Base-by-base conservation (phyloP, 2,888 invertebrate species). In the Athrips mouffetella region DNA sequence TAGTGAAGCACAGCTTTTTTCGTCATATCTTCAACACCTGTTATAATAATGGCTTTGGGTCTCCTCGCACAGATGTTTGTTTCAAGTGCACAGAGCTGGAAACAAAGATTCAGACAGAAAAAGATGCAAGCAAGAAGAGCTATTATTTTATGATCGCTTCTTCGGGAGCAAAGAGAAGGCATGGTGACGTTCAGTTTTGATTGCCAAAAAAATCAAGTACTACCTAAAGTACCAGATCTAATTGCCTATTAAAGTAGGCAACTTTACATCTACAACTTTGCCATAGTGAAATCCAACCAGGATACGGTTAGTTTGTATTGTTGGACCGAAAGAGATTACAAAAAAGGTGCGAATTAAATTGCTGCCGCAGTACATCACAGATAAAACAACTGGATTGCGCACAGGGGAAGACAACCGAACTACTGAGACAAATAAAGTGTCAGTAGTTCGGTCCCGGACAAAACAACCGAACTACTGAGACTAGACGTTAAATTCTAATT, bases 171-270 rank as follows among this genome's bases (percentile, higher is more conserved):
- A 11, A 20, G 37, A 2, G 47, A 39, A 30, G 16, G 1, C 27
- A 47, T 48, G 31, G n/a, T 51, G 37, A 39, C 47, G 29, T 5
- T 47, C 13, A 33, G 33, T n/a, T 57, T 58, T 30, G 55, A 56
- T 13, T 58, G 58, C 35, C 52, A 56, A 31, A 58, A 58, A 23
- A 58, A 58, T 49, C 50, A 35, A 23, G 39, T 45, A 16, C 30
- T 58, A 18, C 58, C 58, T 15, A 52, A 49, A 31, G 45, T 56
- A n/a, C 42, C 50, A 18, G 52, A 52, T 29, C 54, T 52, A 13
- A 15, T 35, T 7, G 44, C 54, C 4, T 55, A 57, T 40, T 53
- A 53, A 29, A 45, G 47, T 27, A 29, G 57, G 25, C 54, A 56
- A 33, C 49, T 56, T 8, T 52, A 54, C 33, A 35, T 56, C 11